These are phyloP conservation scores for Streptopelia turtur DNA, from an alignment of 2,797 vertebrate species.

Conservation along the genomic window DNA sequence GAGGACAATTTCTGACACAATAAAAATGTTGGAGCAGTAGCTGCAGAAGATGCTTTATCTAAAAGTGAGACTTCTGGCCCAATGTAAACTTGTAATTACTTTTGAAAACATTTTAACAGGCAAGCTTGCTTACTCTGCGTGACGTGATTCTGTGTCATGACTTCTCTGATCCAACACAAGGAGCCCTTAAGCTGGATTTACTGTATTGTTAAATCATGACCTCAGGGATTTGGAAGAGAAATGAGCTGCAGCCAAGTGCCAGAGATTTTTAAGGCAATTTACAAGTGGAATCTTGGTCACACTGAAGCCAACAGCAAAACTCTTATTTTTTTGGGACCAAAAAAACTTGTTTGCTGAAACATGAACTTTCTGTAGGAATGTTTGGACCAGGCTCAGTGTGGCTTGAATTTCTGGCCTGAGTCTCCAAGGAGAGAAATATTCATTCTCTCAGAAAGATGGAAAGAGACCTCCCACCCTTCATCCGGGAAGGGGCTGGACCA, in stretches of 20 bases:
- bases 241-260: constrained; percentile 12
- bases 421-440: not conserved
- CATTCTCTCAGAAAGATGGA: not conserved
- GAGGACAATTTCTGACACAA: not conserved
- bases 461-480: not conserved
- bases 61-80: not conserved
- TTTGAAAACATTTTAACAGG: not conserved
- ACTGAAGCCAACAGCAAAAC: constrained; percentile 13
- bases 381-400: not conserved
- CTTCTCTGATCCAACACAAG: constrained; percentile 6
- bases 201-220: constrained; percentile 38
- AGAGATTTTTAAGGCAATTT: constrained; percentile 13
- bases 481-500: not conserved
- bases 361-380: not conserved
- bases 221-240: constrained; percentile 40
- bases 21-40: not conserved
- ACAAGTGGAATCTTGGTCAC: not conserved
- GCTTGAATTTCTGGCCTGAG: not conserved
- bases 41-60: not conserved
- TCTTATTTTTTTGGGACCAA: not conserved
- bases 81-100: not conserved
- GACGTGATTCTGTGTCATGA: constrained; percentile 23
- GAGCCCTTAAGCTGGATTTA: constrained; percentile 58
- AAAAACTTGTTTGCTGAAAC: not conserved
- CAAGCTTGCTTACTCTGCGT: not conserved